Conservation (phyloP, 1,140 invertebrate genomes). For the Pachyrhynchus sulphureomaculatus region DNA sequence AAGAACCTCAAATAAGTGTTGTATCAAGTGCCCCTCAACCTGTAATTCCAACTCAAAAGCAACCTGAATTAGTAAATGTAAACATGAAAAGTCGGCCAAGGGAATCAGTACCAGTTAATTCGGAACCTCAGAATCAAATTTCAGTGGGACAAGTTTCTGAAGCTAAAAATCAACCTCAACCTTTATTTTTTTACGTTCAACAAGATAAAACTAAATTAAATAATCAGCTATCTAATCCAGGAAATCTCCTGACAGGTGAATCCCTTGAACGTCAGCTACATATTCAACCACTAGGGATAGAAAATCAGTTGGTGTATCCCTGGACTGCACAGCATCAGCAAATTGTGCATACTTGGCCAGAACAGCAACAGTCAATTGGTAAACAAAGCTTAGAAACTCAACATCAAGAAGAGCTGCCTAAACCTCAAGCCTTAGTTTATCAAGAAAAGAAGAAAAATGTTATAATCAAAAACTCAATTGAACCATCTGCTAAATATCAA, state of each 20-base stretch:
- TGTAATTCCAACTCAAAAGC: neutral
- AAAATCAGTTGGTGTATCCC: no score
- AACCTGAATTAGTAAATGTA: neutral
- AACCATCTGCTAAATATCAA: no score
- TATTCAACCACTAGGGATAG: no score
- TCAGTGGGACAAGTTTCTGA: no score
- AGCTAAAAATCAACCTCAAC: neutral
- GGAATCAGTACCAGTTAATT: no score
- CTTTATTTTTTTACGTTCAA: constrained; percentile 8
- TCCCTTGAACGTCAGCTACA: no score
- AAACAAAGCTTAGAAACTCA: no score
- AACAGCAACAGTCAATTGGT: no score
- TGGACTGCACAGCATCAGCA: no score
- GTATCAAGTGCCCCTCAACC: neutral
- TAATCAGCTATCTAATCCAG: neutral
- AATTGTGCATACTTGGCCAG: no score
- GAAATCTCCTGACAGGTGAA: neutral
- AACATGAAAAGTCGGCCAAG: neutral
- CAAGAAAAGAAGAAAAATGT: neutral
- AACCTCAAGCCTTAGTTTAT: neutral
- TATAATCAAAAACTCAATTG: no score
- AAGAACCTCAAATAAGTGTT: neutral
- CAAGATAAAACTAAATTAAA: neutral
- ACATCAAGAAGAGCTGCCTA: neutral
- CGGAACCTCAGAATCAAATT: no score